phyloP scores from a whole-genome alignment of 2,797 vertebrate genomes.

The Sylvia borin region DNA sequence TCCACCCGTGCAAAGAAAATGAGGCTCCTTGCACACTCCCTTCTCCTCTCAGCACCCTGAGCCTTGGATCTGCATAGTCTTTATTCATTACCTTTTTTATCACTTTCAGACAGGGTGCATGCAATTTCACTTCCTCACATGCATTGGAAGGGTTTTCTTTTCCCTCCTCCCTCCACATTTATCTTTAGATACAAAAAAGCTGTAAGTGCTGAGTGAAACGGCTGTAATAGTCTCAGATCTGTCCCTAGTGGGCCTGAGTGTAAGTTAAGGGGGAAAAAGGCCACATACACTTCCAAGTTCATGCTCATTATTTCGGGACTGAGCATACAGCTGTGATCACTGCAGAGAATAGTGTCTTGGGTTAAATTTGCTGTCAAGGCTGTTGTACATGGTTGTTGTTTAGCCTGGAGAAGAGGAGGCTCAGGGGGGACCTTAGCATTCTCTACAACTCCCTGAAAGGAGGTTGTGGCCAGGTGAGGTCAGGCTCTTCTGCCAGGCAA shows the following conservation, averaged over 20 bases:
- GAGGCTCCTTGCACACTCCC: background rate
- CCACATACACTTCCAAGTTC: background rate
- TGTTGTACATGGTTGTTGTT: background rate
- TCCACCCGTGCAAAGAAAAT: background rate
- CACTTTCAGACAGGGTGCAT: background rate
- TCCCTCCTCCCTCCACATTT: background rate
- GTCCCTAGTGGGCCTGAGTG: constrained; percentile 6
- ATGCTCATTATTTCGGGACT: constrained; percentile 19
- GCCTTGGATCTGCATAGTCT: background rate
- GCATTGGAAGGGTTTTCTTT: background rate
- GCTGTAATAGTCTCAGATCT: constrained; percentile 8
- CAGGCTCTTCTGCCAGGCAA: background rate
- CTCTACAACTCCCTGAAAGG: background rate
- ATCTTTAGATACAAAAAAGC: background rate
- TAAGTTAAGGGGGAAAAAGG: constrained; percentile 10
- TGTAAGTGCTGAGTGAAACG: constrained; percentile 20
- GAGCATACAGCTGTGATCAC: background rate
- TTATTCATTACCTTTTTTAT: background rate
- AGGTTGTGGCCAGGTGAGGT: background rate
- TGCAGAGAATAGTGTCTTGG: background rate
- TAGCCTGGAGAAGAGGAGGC: background rate
- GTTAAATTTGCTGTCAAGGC: constrained; percentile 14
- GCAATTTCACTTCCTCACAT: background rate
- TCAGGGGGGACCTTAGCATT: background rate
- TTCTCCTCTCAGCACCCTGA: background rate